Evolutionary conservation across 37 sponge, comb jelly and placozoan species (phyloP), one percentile per base, ranked within the genome.

Genomic region (Crambe crambe): DNA sequence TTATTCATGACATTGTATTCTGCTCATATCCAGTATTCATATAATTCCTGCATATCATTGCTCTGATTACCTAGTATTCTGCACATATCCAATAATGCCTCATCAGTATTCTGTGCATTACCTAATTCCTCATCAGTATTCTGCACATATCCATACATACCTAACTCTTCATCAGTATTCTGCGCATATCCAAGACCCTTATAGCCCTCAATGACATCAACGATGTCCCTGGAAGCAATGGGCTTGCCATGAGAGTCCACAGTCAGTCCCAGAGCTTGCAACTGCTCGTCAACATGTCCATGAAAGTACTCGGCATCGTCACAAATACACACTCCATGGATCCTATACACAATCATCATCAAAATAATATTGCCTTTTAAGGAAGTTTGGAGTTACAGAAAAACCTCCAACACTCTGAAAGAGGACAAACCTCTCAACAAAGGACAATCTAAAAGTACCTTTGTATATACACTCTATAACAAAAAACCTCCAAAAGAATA

Each of bases 191-290:
- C 96, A 4, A 5, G 43, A 20, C 96, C 96, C 44, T 86, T 83
- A 67, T 95, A 89, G 18, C 96, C 90, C 60, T 95, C 96, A 38
- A 92, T 79, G 32, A 95, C 78, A 68, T 89, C 87, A 18, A 95
- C 59, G 18, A 95, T 75, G 80, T 47, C 59, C 43, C n/a, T 71
- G 27, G 61, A n/a, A 15, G 32, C 66, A 32, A 59, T 43, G 43
- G 62, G 39, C 68, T 67, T 68, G 10, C 80, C 80, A 34, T 72
- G 27, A 9, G 10, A 25, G 12, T 59, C 34, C 8, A 8, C 2
- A 29, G 59, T 62, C 23, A 95, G 66, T 0, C 81, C 81, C 20
- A 79, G 51, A 27, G 44, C 61, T 36, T 70, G 22, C 32, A 95
- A 41, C 3, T 68, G 43, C 2, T 70, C 73, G 39, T 92, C 85